These are phyloP conservation scores for Melipona quadrifasciata DNA, from an alignment of 1,140 invertebrate genomes.

Conservation along the genomic window DNA sequence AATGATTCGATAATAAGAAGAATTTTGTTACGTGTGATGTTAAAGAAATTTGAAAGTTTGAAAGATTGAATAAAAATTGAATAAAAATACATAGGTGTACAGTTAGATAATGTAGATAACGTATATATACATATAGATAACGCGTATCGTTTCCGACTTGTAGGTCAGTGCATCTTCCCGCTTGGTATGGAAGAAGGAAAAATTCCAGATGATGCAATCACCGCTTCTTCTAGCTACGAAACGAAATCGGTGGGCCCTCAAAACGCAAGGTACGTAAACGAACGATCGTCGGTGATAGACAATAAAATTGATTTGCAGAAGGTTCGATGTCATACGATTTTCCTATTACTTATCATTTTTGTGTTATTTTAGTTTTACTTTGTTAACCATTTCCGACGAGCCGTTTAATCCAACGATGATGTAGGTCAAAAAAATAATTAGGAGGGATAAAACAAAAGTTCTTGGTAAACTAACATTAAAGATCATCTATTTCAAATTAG, in stretches of 20 bases:
- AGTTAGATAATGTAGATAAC: too few relatives aligned
- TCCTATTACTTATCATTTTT: too few relatives aligned
- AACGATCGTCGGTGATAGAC: neutral
- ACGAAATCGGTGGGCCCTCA: constrained; percentile 94
- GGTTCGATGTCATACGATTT: neutral
- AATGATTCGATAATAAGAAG: too few relatives aligned
- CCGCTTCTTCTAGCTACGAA: constrained; percentile 94
- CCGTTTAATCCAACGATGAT: too few relatives aligned
- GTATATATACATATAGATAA: too few relatives aligned
- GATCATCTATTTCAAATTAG: too few relatives aligned
- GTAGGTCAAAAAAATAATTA: too few relatives aligned
- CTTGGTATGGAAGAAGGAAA: constrained; percentile 95
- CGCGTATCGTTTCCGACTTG: constrained; percentile 69
- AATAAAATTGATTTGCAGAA: neutral
- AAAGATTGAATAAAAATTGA: neutral
- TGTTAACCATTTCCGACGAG: neutral
- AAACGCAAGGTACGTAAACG: constrained; percentile 89
- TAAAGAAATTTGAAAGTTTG: neutral
- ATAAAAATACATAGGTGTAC: neutral
- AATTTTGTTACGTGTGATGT: neutral
- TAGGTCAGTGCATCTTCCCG: constrained; percentile 90
- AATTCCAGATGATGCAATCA: constrained; percentile 92
- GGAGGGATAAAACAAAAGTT: too few relatives aligned
- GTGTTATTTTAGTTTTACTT: neutral
- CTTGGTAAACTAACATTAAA: too few relatives aligned